Evolutionary conservation across 2,797 vertebrate genomes (phyloP).

Genomic region (Momotus momota): DNA sequence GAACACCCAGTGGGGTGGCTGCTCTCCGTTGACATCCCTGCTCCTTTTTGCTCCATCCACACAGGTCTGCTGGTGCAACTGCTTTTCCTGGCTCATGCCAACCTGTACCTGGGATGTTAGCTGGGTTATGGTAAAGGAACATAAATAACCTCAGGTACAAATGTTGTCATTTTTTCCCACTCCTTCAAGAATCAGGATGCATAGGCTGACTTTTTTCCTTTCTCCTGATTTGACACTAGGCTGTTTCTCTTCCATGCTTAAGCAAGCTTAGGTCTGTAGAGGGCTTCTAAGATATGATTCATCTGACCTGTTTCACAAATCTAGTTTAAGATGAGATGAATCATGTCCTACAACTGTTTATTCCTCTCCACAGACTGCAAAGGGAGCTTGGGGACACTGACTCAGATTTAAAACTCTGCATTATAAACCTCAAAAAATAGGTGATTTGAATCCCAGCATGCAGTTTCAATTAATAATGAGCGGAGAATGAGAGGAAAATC

Average conservation of each 20-base stretch:
- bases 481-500: not conserved
- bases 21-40: not conserved
- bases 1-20: not conserved
- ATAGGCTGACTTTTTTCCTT: not conserved
- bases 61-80: not conserved
- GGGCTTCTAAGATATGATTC: slow-evolving; percentile 53
- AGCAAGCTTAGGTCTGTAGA: slow-evolving; percentile 13
- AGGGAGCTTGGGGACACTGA: slow-evolving; percentile 43
- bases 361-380: slow-evolving; percentile 17
- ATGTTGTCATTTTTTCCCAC: not conserved
- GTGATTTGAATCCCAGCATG: not conserved
- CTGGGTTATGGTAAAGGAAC: not conserved
- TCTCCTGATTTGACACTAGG: not conserved
- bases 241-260: slow-evolving; percentile 32
- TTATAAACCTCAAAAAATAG: slow-evolving; percentile 29
- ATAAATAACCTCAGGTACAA: not conserved
- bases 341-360: slow-evolving; percentile 41
- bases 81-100: not conserved
- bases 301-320: slow-evolving; percentile 60
- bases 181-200: not conserved
- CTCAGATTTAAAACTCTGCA: slow-evolving; percentile 49
- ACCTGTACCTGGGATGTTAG: not conserved
- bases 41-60: not conserved
- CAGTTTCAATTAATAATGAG: slow-evolving; percentile 17
- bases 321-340: slow-evolving; percentile 58